A percentile compares a stretch with the other conserved stretches of the same genome.
phyloP scores from a whole-genome alignment of 2,113 vertebrate genomes.

The Acrocephalus kingi region DNA sequence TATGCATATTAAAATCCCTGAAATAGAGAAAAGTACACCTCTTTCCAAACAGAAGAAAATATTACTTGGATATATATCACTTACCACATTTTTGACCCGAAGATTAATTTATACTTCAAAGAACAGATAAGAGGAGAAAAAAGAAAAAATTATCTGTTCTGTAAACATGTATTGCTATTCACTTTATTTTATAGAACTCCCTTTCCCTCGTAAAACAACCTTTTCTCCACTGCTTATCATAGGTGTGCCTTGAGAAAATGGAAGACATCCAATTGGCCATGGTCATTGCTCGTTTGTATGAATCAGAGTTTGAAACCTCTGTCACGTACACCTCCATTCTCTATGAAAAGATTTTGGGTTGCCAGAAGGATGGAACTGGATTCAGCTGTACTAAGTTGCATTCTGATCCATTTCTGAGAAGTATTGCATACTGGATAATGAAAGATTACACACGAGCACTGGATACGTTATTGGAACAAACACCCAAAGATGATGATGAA shows the following conservation, averaged over 20 bases:
- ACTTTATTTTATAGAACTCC: background rate
- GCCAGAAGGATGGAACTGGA: slow-evolving; percentile 83
- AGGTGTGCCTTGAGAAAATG: slow-evolving; percentile 99
- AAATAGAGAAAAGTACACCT: background rate
- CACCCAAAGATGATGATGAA: slow-evolving; percentile 92
- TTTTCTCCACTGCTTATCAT: background rate
- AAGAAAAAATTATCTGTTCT: background rate
- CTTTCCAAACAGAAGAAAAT: background rate
- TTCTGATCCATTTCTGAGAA: slow-evolving; percentile 94
- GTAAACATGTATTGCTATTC: background rate
- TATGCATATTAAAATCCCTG: background rate
- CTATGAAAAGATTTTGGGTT: slow-evolving; percentile 92
- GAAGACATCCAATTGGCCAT: slow-evolving; percentile 97
- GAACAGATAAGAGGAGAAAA: background rate
- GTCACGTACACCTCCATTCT: slow-evolving; percentile 92
- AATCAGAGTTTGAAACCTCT: slow-evolving; percentile 94
- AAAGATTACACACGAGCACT: slow-evolving; percentile 93
- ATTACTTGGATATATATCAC: background rate
- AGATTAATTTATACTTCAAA: background rate
- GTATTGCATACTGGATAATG: slow-evolving; percentile 96
- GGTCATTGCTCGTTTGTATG: slow-evolving; percentile 93
- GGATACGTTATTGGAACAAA: slow-evolving; percentile 93
- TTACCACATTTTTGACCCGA: background rate
- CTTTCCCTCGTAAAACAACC: background rate
- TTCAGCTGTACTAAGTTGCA: slow-evolving; percentile 88